Evolutionary conservation across 2,888 invertebrate species (phyloP).

Genomic region (Rotaria sp.): DNA sequence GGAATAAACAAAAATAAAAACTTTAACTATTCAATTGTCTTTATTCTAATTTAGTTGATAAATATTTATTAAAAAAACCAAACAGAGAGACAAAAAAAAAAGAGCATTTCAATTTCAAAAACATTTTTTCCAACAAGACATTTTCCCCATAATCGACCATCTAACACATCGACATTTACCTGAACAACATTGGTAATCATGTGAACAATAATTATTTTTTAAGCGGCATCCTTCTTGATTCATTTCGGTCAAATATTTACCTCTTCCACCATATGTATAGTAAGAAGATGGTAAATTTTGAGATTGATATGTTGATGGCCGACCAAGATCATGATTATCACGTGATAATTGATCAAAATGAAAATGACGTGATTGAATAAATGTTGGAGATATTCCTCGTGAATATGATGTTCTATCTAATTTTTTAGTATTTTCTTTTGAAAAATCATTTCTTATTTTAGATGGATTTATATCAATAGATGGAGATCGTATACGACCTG

Average conservation of each 20-base stretch:
- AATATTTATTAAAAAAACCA: background rate
- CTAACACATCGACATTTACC: background rate
- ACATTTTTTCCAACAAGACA: background rate
- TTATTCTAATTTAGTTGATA: background rate
- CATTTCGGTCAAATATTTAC: background rate
- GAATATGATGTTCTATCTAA: background rate
- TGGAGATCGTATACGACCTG: background rate
- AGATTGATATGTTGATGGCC: background rate
- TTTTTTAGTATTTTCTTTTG: background rate
- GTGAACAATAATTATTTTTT: background rate
- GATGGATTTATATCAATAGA: background rate
- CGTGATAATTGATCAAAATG: background rate
- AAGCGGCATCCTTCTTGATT: conserved; percentile 12
- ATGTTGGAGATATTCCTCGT: background rate
- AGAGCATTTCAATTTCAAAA: background rate
- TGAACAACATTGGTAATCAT: conserved; percentile 7
- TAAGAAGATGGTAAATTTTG: background rate
- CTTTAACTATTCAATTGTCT: background rate
- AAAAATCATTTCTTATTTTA: background rate
- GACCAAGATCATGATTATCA: background rate
- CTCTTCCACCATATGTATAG: background rate
- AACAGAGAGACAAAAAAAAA: background rate
- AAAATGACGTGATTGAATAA: background rate
- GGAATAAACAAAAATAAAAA: background rate
- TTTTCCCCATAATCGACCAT: background rate